phyloP scores from a whole-genome alignment of 2,888 invertebrate species.

The Autographa gamma region DNA sequence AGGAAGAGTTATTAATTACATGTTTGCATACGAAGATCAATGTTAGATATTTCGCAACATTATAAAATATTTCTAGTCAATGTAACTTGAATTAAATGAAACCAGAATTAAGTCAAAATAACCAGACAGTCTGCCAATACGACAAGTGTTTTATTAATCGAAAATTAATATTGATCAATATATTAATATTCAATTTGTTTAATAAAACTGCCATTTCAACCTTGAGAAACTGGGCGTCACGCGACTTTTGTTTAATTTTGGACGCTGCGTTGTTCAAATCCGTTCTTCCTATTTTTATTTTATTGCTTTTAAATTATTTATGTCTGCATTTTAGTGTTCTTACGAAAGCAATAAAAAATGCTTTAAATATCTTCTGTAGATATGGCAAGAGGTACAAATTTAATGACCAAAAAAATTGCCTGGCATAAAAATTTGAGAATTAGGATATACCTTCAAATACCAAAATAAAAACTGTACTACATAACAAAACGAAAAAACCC shows the following conservation, averaged over 20 bases:
- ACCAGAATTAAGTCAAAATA: not conserved
- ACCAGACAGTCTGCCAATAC: not conserved
- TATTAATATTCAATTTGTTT: slow-evolving; percentile 1
- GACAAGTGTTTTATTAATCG: not conserved
- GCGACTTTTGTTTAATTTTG: slow-evolving; percentile 4
- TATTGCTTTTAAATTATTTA: slow-evolving; percentile 1
- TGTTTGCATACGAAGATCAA: not conserved
- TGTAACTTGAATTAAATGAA: not conserved
- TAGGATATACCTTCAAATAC: too few species aligned
- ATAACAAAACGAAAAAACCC: not conserved
- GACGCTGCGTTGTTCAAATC: not conserved
- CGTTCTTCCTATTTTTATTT: not conserved
- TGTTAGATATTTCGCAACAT: not conserved
- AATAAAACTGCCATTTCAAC: not conserved
- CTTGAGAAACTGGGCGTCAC: not conserved
- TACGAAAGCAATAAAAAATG: too few species aligned
- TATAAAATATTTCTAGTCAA: not conserved
- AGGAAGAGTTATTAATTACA: not conserved
- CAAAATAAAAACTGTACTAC: not conserved
- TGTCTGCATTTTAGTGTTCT: not conserved
- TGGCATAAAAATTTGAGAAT: too few species aligned
- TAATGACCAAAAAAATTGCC: too few species aligned
- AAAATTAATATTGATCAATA: not conserved
- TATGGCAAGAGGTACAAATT: too few species aligned
- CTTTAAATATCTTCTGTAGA: too few species aligned